Evolutionary conservation across 2,113 vertebrate species (phyloP), one percentile per base, ranked within the genome.

Genomic region (Otus sunia): DNA sequence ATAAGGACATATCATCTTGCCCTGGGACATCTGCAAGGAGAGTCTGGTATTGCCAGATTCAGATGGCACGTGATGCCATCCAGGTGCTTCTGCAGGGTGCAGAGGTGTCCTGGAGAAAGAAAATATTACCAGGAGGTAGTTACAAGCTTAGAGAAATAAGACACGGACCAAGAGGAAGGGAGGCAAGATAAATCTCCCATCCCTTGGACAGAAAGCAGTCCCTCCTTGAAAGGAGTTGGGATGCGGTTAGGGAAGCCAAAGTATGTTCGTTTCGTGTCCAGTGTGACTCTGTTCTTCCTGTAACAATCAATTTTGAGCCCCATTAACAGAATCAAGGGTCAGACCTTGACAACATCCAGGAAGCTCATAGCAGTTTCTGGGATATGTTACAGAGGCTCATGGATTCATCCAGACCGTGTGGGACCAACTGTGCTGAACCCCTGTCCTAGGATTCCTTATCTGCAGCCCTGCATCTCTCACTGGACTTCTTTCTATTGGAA

Each of bases 371-470:
- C 7, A 52, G 19, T 25, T 66, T 62, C 20, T 4, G 41, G 47
- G 37, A 4, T 47, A 12, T 5, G 5, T 62, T 66, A 15, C n/a
- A 15, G 20, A 19, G 20, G 22, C 16, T 82, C 0, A 0, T 56
- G 27, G 7, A 1, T 39, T 27, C 34, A 6, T 21, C 26, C 45
- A 34, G 55, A 41, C 4, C 0, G 0, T 39, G 63, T n/a, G 23
- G 53, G 23, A 71, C 59, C 36, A 45, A 43, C 50, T 52, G 27
- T 39, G 81, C 13, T 5, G 52, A 81, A 34, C 16, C 11, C 20
- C 12, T 39, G 15, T 45, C 34, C 15, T 39, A 39, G 43, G 14
- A 23, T 56, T 86, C 62, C 58, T 72, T 66, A 22, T 29, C 50
- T 34, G 8, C 26, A 58, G 41, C 37, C 12, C 69, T 26, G 26